Conservation (phyloP, 2,113 vertebrate genomes). For the Xenopus borealis region DNA sequence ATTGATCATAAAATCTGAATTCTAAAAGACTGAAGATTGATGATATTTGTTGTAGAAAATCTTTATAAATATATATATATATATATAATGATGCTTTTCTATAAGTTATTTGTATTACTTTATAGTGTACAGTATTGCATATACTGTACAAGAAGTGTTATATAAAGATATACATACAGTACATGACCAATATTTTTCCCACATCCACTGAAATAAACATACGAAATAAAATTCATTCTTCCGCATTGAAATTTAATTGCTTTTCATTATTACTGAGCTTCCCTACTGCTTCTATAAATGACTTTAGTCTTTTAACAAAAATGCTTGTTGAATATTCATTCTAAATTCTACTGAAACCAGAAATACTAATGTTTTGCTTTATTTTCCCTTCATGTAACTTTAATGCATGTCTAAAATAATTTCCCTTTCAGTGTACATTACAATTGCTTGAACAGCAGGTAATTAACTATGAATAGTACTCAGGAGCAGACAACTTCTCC, state of each 20-base stretch:
- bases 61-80: too few species aligned
- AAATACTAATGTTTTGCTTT: conserved; percentile 5
- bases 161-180: too few species aligned
- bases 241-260: not conserved
- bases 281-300: not conserved
- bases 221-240: not conserved
- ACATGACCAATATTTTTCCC: too few species aligned
- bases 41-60: too few species aligned
- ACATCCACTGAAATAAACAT: not conserved
- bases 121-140: too few species aligned
- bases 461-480: conserved; percentile 22
- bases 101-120: too few species aligned
- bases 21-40: too few species aligned
- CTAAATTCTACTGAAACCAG: not conserved
- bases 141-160: too few species aligned
- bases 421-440: conserved; percentile 1
- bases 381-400: not conserved
- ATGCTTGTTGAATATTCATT: not conserved
- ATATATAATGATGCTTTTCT: too few species aligned
- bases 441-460: conserved; percentile 20
- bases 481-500: conserved; percentile 6
- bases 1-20: too few species aligned
- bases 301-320: not conserved
- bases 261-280: not conserved
- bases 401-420: conserved; percentile 4